Conservation (phyloP, 2,113 vertebrate genomes). For the Hippopotamus amphibius region DNA sequence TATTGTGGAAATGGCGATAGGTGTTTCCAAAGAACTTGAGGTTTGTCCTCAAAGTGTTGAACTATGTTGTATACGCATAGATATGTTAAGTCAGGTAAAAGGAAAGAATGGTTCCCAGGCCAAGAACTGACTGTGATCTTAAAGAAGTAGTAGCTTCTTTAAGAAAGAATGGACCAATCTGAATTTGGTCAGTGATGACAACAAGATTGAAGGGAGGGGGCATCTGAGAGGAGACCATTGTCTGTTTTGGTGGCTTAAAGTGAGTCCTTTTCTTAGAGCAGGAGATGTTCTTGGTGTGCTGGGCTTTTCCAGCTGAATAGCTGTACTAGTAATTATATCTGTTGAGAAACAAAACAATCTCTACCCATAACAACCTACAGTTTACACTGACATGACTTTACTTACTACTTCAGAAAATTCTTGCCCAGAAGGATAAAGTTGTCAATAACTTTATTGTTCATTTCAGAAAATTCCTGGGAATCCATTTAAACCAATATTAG, state of each 20-base stretch:
- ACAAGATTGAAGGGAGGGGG: not conserved
- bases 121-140: not conserved
- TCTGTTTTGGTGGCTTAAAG: not conserved
- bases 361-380: too few relatives aligned
- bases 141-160: not conserved
- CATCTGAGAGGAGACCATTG: not conserved
- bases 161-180: not conserved
- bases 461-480: constrained; percentile 43
- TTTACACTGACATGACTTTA: not conserved
- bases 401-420: constrained; percentile 33
- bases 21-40: not conserved
- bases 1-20: not conserved
- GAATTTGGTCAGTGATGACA: not conserved
- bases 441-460: constrained; percentile 1
- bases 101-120: not conserved
- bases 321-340: not conserved
- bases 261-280: not conserved
- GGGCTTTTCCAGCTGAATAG: not conserved
- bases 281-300: not conserved
- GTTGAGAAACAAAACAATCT: not conserved
- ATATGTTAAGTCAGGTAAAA: not conserved
- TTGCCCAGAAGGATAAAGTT: not conserved
- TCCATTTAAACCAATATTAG: not conserved
- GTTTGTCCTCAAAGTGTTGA: not conserved
- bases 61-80: not conserved